Conservation (phyloP, 2,888 invertebrate genomes). For the Eilema sororculum region DNA sequence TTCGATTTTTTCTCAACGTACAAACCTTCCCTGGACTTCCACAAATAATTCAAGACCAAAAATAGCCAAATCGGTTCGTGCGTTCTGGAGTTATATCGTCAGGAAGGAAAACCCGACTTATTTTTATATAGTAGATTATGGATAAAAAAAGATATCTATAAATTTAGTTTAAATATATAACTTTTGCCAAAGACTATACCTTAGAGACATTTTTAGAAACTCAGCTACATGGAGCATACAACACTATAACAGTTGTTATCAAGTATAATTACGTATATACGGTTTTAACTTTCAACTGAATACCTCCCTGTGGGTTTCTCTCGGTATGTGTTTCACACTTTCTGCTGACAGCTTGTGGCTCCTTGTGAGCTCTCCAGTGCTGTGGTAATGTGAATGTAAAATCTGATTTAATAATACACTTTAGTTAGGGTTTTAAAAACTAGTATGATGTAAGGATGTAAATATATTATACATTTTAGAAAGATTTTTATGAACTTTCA, state of each 20-base stretch:
- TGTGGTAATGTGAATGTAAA: background rate
- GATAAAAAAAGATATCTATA: background rate
- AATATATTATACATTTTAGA: no score
- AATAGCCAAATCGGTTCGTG: no score
- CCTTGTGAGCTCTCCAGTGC: background rate
- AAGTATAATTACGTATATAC: background rate
- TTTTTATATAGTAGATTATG: background rate
- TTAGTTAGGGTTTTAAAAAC: no score
- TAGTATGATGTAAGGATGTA: no score
- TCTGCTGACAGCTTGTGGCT: no score
- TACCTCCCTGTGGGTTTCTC: background rate
- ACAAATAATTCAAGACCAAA: no score
- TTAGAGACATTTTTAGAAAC: background rate
- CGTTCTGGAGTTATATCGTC: no score
- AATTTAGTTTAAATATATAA: background rate
- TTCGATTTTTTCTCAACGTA: no score
- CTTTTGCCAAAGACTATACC: background rate
- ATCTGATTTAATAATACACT: background rate
- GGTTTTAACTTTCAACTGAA: background rate
- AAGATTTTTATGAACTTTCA: no score
- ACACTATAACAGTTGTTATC: background rate
- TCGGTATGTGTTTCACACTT: no score
- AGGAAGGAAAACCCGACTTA: no score
- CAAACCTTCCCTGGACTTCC: no score
- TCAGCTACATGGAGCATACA: background rate